phyloP scores from a whole-genome alignment of 1,140 invertebrate genomes.

The Chironomus striatipennis region DNA sequence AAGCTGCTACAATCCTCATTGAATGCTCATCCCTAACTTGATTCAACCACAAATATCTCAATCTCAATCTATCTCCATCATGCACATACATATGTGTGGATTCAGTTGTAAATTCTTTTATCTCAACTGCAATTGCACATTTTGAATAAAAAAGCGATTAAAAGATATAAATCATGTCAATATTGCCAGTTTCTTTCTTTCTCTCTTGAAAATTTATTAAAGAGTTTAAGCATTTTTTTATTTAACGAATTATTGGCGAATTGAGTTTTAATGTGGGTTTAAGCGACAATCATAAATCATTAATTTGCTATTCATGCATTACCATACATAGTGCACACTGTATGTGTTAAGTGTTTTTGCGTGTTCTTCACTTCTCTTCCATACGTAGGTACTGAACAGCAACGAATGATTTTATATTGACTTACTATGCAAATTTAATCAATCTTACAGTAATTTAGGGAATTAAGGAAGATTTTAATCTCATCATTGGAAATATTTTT shows the following conservation, averaged over 20 bases:
- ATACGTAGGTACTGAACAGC: too few relatives aligned
- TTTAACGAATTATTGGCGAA: not conserved
- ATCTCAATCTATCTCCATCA: too few relatives aligned
- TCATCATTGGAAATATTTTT: too few relatives aligned
- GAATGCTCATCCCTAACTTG: too few relatives aligned
- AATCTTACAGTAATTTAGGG: too few relatives aligned
- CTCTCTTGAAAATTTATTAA: not conserved
- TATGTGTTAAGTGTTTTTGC: constrained; percentile 13
- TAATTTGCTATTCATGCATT: constrained; percentile 9
- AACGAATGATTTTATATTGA: too few relatives aligned
- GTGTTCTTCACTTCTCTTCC: not conserved
- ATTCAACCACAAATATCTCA: too few relatives aligned
- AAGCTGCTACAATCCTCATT: too few relatives aligned
- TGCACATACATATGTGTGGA: not conserved
- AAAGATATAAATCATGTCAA: constrained; percentile 3
- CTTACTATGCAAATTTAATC: too few relatives aligned
- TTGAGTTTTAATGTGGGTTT: constrained; percentile 1
- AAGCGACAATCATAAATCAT: constrained; percentile 8
- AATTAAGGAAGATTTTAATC: too few relatives aligned
- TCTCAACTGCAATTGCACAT: not conserved
- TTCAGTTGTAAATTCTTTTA: not conserved
- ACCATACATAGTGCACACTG: not conserved
- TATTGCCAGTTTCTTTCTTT: not conserved
- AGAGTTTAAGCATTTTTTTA: not conserved
- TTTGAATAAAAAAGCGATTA: not conserved